A percentile compares a stretch with the other conserved stretches of the same genome.
phyloP scores from a whole-genome alignment of 2,797 vertebrate genomes.

The Buphagus erythrorhynchus region DNA sequence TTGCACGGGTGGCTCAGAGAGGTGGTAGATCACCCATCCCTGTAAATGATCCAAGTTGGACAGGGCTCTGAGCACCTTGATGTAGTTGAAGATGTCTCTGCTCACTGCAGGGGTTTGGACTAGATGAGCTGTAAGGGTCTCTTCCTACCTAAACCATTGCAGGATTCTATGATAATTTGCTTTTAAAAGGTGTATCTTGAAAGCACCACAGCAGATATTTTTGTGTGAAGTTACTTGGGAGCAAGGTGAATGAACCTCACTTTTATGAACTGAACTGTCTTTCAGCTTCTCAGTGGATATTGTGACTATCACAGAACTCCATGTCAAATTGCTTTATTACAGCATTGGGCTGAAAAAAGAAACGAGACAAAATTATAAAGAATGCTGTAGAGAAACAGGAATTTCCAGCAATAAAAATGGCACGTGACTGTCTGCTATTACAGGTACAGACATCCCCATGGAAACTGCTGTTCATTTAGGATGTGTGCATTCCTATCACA shows the following conservation, averaged over 20 bases:
- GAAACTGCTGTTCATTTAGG: not conserved
- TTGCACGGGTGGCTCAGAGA: not conserved
- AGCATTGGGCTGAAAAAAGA: not conserved
- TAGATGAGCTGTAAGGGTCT: not conserved
- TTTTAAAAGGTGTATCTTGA: not conserved
- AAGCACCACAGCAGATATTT: not conserved
- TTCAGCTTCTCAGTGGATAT: not conserved
- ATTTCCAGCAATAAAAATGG: not conserved
- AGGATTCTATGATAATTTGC: not conserved
- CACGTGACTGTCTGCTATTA: not conserved
- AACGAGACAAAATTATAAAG: not conserved
- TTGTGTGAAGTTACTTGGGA: not conserved
- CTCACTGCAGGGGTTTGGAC: not conserved
- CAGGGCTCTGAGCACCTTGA: not conserved
- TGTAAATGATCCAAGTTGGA: not conserved
- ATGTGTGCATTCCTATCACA: not conserved
- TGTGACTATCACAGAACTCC: not conserved
- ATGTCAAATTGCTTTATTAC: not conserved
- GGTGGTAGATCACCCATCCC: not conserved
- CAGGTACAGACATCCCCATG: not conserved
- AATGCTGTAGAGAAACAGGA: not conserved
- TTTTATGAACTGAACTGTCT: not conserved
- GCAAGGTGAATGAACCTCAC: not conserved
- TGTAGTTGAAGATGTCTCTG: not conserved
- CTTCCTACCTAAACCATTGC: not conserved